Conservation (phyloP, 1,140 invertebrate genomes). For the Heliconius eleuchia region DNA sequence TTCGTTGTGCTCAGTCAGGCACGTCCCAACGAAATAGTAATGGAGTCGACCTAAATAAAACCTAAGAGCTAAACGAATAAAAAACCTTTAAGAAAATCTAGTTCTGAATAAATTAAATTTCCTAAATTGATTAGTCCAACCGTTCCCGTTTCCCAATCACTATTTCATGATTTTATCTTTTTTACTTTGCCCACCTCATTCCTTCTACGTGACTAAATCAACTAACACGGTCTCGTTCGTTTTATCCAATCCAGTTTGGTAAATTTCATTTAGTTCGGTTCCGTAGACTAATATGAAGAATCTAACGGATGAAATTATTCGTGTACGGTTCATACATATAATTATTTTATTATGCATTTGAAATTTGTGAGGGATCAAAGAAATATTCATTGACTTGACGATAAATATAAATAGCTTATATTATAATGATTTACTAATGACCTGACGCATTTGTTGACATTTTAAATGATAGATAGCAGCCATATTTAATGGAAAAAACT, state of each 20-base stretch:
- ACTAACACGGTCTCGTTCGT: background rate
- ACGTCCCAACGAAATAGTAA: background rate
- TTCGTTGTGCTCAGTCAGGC: background rate
- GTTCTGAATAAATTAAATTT: background rate
- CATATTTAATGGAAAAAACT: no score
- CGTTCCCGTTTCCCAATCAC: background rate
- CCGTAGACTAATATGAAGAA: background rate
- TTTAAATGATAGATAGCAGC: no score
- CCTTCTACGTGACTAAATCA: background rate
- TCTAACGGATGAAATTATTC: background rate
- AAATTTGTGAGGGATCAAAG: background rate
- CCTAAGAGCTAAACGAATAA: background rate
- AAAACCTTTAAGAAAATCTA: background rate
- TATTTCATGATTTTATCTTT: background rate
- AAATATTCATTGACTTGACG: background rate
- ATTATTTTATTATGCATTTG: background rate
- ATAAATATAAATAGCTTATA: background rate
- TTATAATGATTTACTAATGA: no score
- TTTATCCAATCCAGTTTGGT: slow-evolving; percentile 2
- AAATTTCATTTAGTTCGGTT: slow-evolving; percentile 3
- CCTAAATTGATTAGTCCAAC: background rate
- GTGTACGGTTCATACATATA: background rate
- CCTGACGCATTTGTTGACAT: no score
- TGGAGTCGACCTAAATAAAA: background rate
- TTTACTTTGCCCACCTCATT: background rate